Conservation (phyloP, 2,113 vertebrate genomes). For the Sorex araneus region DNA sequence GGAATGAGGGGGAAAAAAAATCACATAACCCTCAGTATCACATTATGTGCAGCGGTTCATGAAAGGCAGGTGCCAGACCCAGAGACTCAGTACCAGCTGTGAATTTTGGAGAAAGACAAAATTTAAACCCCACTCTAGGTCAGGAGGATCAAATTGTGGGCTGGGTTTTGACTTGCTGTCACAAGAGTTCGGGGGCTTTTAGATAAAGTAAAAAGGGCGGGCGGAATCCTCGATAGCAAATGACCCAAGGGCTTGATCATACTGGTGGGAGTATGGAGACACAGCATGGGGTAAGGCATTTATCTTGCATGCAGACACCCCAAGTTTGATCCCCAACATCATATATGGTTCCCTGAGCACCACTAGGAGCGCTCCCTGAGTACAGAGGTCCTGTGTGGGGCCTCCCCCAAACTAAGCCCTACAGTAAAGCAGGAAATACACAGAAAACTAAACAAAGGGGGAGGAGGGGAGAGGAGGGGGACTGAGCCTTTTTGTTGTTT, state of each 20-base stretch:
- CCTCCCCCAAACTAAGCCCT: neutral
- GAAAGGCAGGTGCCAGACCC: neutral
- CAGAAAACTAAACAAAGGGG: conserved; percentile 25
- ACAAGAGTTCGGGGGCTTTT: neutral
- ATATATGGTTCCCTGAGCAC: too few species aligned
- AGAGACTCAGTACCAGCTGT: neutral
- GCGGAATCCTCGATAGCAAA: neutral
- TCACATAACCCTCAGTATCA: neutral
- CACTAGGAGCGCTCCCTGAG: too few species aligned
- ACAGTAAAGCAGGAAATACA: neutral
- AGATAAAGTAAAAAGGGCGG: neutral
- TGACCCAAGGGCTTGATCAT: neutral
- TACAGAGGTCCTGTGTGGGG: too few species aligned
- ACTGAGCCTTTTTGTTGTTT: neutral
- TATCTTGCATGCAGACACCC: too few species aligned
- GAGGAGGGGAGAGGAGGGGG: neutral
- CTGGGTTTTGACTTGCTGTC: neutral
- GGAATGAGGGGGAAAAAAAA: neutral
- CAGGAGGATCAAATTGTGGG: neutral
- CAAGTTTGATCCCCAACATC: too few species aligned
- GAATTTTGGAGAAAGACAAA: neutral
- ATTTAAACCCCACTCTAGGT: neutral
- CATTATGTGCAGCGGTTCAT: neutral
- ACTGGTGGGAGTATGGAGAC: neutral
- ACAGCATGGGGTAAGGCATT: too few species aligned